These are phyloP conservation scores for Podargus strigoides DNA, from an alignment of 2,797 vertebrate species.

Conservation along the genomic window DNA sequence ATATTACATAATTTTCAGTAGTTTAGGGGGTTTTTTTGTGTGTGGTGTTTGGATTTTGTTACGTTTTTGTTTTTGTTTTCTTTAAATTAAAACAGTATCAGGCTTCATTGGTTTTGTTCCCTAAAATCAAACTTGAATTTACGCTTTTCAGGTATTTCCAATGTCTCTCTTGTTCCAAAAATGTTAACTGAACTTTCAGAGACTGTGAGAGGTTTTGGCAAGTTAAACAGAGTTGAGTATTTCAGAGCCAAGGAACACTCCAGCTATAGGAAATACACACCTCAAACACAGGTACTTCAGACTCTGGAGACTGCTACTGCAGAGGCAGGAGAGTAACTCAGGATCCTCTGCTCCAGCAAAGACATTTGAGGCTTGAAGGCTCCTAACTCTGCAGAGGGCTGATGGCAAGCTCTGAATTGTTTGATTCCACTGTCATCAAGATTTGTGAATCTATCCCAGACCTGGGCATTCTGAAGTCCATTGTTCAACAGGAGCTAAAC, in stretches of 20 bases:
- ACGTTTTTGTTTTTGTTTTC: too few relatives aligned
- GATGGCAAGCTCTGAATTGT: not conserved
- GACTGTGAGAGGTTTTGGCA: not conserved
- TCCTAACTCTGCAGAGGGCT: not conserved
- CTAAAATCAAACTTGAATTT: not conserved
- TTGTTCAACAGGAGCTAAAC: not conserved
- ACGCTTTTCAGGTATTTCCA: not conserved
- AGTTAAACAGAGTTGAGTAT: not conserved
- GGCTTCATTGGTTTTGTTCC: not conserved
- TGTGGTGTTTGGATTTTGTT: rapidly evolving
- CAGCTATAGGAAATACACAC: not conserved
- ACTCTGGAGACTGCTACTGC: not conserved
- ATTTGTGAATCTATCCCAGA: not conserved
- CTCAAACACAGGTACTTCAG: not conserved
- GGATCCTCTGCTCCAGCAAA: not conserved
- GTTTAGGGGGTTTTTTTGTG: rapidly evolving
- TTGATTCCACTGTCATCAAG: not conserved
- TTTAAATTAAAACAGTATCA: not conserved
- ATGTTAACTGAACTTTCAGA: not conserved
- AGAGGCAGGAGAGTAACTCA: not conserved
- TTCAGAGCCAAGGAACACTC: not conserved
- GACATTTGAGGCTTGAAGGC: not conserved
- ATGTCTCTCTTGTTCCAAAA: not conserved
- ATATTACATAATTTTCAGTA: not conserved
- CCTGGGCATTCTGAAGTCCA: not conserved